Conservation (phyloP, 2,797 vertebrate species). For the Scolopax bukidnonensis region DNA sequence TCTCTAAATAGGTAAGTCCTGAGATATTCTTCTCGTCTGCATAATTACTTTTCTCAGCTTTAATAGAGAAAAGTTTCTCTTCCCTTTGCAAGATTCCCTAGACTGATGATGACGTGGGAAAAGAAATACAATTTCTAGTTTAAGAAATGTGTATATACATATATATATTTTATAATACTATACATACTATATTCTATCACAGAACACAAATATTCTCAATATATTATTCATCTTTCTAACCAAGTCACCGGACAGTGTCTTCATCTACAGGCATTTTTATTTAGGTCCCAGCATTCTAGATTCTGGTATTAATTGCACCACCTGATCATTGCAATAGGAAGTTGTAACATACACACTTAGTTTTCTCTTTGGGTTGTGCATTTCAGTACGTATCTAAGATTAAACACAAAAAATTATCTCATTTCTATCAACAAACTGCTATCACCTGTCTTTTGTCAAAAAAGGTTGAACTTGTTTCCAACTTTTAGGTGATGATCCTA, state of each 20-base stretch:
- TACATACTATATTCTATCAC: background rate
- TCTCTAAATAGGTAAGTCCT: background rate
- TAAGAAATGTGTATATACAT: background rate
- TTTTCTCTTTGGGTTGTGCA: too few relatives aligned
- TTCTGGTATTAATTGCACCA: background rate
- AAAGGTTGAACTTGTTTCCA: background rate
- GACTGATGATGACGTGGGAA: background rate
- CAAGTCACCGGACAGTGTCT: background rate
- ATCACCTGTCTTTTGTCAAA: background rate
- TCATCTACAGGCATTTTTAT: background rate
- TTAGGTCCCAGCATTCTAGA: background rate
- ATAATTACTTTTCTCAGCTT: background rate
- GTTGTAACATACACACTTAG: background rate
- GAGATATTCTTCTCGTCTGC: background rate
- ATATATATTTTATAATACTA: background rate
- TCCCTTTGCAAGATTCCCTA: background rate
- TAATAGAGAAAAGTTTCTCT: background rate
- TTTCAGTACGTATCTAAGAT: background rate
- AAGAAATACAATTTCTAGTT: background rate
- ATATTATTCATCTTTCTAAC: background rate
- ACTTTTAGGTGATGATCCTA: background rate
- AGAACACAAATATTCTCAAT: background rate
- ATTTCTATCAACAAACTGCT: background rate
- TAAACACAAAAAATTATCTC: fast-evolving
- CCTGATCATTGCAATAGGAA: background rate